Evolutionary conservation across 2,888 invertebrate species (phyloP).

Genomic region (Nomada flava): DNA sequence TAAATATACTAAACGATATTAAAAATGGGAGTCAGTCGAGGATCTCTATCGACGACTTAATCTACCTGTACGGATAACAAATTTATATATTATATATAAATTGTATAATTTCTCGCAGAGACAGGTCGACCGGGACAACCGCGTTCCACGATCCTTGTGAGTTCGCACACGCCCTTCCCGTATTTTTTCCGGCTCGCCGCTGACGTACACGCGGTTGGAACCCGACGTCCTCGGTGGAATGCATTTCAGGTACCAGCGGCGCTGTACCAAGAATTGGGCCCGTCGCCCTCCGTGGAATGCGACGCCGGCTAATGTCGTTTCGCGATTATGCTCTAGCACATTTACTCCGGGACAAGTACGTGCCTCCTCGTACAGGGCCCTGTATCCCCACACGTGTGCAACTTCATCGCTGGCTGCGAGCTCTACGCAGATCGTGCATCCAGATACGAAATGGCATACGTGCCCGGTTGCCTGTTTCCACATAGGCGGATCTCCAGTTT

Average conservation of each 20-base stretch:
- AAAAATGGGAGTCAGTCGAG: no score
- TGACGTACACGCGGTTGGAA: conserved; percentile 55
- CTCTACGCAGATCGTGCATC: conserved; percentile 55
- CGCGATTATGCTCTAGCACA: conserved; percentile 63
- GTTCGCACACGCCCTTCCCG: conserved; percentile 51
- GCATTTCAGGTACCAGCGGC: conserved; percentile 68
- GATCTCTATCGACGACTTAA: not conserved
- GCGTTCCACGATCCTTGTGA: conserved; percentile 46
- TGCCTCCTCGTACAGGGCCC: conserved; percentile 42
- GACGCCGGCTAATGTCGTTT: conserved; percentile 62
- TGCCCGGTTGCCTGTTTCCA: conserved; percentile 51
- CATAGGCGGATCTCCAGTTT: conserved; percentile 56
- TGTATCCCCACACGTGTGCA: conserved; percentile 55
- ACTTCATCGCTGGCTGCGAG: conserved; percentile 55
- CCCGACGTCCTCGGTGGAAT: conserved; percentile 65
- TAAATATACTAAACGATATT: no score
- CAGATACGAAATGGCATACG: conserved; percentile 62
- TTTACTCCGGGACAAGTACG: conserved; percentile 57
- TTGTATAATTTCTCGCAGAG: not conserved
- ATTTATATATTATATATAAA: no score
- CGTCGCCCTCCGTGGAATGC: conserved; percentile 66
- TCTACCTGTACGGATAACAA: not conserved
- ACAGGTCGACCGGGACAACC: conserved; percentile 3
- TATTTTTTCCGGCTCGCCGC: conserved; percentile 34
- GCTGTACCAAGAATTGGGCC: conserved; percentile 75